Evolutionary conservation across 2,113 vertebrate genomes (phyloP).

Genomic region (Microcebus griseorufus): DNA sequence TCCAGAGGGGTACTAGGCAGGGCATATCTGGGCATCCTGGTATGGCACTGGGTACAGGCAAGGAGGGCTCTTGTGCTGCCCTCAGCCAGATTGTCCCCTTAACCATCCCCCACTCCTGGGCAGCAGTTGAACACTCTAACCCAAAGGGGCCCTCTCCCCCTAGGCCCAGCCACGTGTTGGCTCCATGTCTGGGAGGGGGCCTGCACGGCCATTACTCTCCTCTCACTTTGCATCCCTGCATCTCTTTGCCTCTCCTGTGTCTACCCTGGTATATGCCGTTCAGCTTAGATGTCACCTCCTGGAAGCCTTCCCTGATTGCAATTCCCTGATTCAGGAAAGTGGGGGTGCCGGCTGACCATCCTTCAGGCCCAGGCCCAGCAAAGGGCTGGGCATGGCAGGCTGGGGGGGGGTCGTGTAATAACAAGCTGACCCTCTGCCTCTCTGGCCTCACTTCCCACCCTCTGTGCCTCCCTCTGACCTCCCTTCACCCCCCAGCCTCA

Average conservation of each 20-base stretch:
- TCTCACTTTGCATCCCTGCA: not conserved
- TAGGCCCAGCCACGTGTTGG: not conserved
- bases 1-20: not conserved
- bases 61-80: not conserved
- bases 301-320: not conserved
- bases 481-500: not conserved
- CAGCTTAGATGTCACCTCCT: not conserved
- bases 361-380: not conserved
- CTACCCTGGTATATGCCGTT: not conserved
- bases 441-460: not conserved
- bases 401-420: not conserved
- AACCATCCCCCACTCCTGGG: not conserved
- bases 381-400: not conserved
- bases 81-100: not conserved
- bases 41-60: not conserved
- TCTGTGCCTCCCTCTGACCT: not conserved
- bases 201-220: fast-evolving
- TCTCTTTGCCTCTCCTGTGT: not conserved
- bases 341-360: not conserved
- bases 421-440: not conserved
- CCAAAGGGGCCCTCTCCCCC: not conserved
- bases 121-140: not conserved
- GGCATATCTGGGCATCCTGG: not conserved
- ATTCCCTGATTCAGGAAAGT: not conserved
- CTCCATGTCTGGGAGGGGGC: not conserved